Conservation (phyloP, 2,113 vertebrate species). For the Ahaetulla prasina region DNA sequence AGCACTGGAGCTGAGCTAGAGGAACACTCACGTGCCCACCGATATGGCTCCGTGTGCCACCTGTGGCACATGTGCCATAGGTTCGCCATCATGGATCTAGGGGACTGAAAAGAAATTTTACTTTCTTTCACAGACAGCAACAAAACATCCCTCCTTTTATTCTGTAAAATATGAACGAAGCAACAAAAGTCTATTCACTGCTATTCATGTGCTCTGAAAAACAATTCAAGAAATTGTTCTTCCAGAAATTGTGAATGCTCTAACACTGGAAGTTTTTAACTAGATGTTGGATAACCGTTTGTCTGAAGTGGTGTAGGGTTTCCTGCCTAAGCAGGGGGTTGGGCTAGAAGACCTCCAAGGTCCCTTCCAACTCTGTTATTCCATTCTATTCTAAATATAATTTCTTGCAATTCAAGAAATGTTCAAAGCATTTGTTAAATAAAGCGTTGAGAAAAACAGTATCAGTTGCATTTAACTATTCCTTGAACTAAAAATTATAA, state of each 20-base stretch:
- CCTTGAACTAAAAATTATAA: neutral
- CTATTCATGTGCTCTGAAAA: neutral
- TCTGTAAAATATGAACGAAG: neutral
- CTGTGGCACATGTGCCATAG: too few relatives aligned
- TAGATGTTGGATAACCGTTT: too few relatives aligned
- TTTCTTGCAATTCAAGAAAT: neutral
- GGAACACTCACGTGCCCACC: too few relatives aligned
- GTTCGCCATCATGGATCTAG: too few relatives aligned
- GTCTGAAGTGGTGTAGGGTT: too few relatives aligned
- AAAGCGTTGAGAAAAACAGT: neutral
- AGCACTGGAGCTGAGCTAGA: too few relatives aligned
- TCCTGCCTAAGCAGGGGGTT: too few relatives aligned
- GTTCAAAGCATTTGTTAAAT: neutral
- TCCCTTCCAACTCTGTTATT: too few relatives aligned
- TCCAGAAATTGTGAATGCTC: too few relatives aligned
- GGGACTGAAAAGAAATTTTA: neutral
- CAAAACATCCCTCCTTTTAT: neutral
- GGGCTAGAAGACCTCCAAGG: too few relatives aligned
- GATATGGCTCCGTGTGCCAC: too few relatives aligned
- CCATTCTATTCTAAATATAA: neutral
- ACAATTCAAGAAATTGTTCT: neutral
- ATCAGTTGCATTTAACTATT: neutral
- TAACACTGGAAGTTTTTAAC: too few relatives aligned
- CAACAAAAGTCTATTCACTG: neutral
- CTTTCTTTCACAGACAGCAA: neutral